Conservation (phyloP, 2,888 invertebrate genomes). For the Amiota communis region DNA sequence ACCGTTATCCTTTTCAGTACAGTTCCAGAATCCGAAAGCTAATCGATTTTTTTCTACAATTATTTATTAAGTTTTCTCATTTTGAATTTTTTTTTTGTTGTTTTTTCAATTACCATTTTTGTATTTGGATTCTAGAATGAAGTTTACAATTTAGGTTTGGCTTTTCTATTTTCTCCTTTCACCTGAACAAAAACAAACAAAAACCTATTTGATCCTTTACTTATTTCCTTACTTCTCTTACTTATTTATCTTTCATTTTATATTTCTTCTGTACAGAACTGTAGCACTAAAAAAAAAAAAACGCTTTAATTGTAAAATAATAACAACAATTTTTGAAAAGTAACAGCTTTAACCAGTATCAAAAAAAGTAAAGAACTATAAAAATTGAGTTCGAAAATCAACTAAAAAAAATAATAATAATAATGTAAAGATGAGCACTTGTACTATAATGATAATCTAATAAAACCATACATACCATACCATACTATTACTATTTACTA, state of each 20-base stretch:
- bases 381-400: background rate
- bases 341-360: slow-evolving; percentile 18
- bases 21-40: too few relatives aligned
- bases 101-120: too few relatives aligned
- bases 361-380: slow-evolving; percentile 38
- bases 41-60: too few relatives aligned
- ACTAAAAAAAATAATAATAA: slow-evolving; percentile 1
- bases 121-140: too few relatives aligned
- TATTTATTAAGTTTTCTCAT: too few relatives aligned
- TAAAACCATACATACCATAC: too few relatives aligned
- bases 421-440: slow-evolving; percentile 63
- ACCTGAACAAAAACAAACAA: background rate
- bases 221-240: slow-evolving; percentile 7
- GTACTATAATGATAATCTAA: slow-evolving; percentile 48
- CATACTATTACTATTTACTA: too few relatives aligned
- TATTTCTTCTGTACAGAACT: slow-evolving; percentile 26
- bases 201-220: background rate
- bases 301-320: slow-evolving; percentile 55
- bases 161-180: slow-evolving; percentile 1
- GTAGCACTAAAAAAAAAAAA: slow-evolving; percentile 34
- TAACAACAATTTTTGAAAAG: slow-evolving; percentile 13
- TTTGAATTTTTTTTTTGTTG: too few relatives aligned
- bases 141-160: background rate
- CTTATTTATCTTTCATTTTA: slow-evolving; percentile 2
- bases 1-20: too few relatives aligned